Conservation (phyloP, 2,797 vertebrate species). For the Brachyalestes nurse region DNA sequence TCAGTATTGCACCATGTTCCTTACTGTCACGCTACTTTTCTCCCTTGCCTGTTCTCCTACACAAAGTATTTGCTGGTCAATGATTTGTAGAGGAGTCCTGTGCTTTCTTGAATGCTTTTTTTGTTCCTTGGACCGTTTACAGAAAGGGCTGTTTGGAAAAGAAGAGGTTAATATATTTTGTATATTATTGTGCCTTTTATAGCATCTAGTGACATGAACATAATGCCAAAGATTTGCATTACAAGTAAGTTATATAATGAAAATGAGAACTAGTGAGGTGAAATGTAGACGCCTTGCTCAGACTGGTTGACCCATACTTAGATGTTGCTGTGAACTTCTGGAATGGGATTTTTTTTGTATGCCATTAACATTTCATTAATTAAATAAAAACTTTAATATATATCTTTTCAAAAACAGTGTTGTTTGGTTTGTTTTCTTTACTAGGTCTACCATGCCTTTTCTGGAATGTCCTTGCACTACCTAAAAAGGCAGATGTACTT, state of each 20-base stretch:
- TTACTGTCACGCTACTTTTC: conserved; percentile 55
- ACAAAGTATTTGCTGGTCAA: conserved; percentile 88
- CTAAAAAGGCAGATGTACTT: background rate
- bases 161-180: conserved; percentile 96
- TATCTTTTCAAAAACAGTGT: conserved; percentile 64
- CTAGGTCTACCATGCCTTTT: background rate
- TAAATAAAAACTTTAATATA: conserved; percentile 83
- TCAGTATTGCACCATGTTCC: conserved; percentile 60
- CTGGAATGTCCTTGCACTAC: conserved; percentile 3
- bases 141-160: conserved; percentile 82
- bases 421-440: conserved; percentile 42
- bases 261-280: conserved; percentile 83
- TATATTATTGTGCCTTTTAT: conserved; percentile 82
- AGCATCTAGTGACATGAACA: conserved; percentile 68
- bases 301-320: conserved; percentile 73
- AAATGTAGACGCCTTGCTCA: conserved; percentile 75
- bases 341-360: conserved; percentile 76
- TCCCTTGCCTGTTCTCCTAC: conserved; percentile 61
- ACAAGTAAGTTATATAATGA: conserved; percentile 89
- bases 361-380: conserved; percentile 81
- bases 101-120: conserved; percentile 40
- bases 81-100: conserved; percentile 74
- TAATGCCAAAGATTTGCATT: conserved; percentile 93
- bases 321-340: conserved; percentile 81
- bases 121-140: conserved; percentile 87